Evolutionary conservation across 2,797 vertebrate species (phyloP).

Genomic region (Antrozous pallidus): DNA sequence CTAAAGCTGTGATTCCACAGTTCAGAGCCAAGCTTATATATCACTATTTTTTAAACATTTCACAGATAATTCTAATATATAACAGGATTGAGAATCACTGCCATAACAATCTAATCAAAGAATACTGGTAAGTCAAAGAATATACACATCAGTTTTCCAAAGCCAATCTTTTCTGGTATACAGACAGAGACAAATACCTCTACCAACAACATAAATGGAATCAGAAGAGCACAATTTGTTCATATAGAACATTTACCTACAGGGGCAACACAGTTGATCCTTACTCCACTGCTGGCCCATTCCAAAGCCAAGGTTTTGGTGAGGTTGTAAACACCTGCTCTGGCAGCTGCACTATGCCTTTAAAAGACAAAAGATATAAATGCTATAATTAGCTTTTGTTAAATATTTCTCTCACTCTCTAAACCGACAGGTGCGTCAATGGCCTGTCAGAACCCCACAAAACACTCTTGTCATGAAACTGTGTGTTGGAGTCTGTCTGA

Average conservation of each 20-base stretch:
- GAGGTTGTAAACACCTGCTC: conserved; percentile 91
- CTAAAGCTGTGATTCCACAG: background rate
- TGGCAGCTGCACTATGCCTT: conserved; percentile 93
- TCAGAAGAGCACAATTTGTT: background rate
- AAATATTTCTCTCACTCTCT: background rate
- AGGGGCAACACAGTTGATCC: conserved; percentile 92
- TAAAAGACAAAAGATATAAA: conserved; percentile 59
- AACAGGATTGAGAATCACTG: background rate
- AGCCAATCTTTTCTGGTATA: background rate
- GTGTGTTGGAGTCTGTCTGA: background rate
- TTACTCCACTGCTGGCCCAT: conserved; percentile 91
- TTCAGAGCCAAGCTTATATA: background rate
- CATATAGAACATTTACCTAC: conserved; percentile 81
- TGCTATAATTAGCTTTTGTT: background rate
- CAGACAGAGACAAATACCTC: background rate
- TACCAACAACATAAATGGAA: background rate
- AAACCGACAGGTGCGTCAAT: background rate
- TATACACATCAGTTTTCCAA: conserved; percentile 9
- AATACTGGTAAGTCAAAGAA: background rate
- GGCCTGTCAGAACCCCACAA: background rate
- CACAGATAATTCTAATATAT: background rate
- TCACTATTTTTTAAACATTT: background rate
- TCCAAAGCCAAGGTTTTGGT: conserved; percentile 93
- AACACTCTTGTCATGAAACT: background rate
- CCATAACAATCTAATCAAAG: background rate